Conservation (phyloP, 92 coral and sea anemone species). For the Umimayanthus kanabou region DNA sequence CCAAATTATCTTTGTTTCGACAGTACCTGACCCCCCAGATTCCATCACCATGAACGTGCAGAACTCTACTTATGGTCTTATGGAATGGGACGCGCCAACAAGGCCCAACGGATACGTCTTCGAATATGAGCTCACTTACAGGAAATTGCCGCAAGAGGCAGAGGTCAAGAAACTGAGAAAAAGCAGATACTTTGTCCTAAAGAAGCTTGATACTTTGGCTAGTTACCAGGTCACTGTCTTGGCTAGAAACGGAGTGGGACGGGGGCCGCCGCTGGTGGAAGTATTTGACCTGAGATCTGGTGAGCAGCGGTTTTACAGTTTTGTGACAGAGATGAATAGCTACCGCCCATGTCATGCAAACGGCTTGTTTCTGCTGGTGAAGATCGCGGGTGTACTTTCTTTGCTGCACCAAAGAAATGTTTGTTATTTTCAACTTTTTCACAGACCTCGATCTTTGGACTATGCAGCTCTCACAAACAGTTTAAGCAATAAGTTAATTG, state of each 20-base stretch:
- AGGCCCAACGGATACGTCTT: constrained; percentile 68
- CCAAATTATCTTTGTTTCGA: constrained; percentile 22
- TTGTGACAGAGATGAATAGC: background rate
- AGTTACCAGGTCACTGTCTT: constrained; percentile 80
- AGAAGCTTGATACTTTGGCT: constrained; percentile 61
- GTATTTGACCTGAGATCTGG: constrained; percentile 80
- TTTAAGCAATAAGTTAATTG: background rate
- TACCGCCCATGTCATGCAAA: background rate
- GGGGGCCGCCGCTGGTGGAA: constrained; percentile 86
- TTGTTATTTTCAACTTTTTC: too few species aligned
- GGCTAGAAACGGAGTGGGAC: constrained; percentile 86
- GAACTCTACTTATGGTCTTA: constrained; percentile 61
- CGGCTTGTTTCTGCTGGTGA: background rate
- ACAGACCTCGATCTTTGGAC: background rate
- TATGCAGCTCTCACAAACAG: background rate
- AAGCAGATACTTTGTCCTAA: constrained; percentile 56
- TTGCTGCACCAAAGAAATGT: background rate
- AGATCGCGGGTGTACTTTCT: too few species aligned
- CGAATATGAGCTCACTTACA: constrained; percentile 68
- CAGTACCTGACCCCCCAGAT: constrained; percentile 89
- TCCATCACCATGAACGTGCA: constrained; percentile 64
- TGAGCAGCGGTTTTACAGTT: constrained; percentile 37
- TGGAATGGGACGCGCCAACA: constrained; percentile 82
- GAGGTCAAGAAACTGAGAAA: constrained; percentile 41
- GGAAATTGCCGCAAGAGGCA: constrained; percentile 42